phyloP scores from a whole-genome alignment of 2,888 invertebrate genomes.

The Cheilosia impressa region DNA sequence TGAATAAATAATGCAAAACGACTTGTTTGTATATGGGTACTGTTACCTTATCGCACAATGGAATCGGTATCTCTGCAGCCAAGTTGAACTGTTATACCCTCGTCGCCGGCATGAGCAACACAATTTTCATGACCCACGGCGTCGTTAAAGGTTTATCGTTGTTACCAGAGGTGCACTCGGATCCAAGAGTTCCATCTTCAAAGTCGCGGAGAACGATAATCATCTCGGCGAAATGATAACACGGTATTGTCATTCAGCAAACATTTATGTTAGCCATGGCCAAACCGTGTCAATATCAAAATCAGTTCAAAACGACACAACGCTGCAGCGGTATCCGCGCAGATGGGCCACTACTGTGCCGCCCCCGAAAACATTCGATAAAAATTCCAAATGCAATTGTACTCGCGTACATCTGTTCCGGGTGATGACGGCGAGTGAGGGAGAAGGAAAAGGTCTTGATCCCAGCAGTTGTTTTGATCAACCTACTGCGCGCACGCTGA shows the following conservation, averaged over 20 bases:
- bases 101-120: slow-evolving; percentile 33
- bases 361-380: slow-evolving; percentile 35
- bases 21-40: slow-evolving; percentile 19
- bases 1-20: slow-evolving; percentile 54
- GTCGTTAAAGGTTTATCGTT: slow-evolving; percentile 24
- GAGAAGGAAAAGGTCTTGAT: slow-evolving; percentile 60
- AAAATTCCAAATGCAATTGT: slow-evolving; percentile 47
- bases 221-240: slow-evolving; percentile 58
- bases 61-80: slow-evolving; percentile 31
- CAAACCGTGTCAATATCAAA: slow-evolving; percentile 50
- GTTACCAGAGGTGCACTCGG: slow-evolving; percentile 5
- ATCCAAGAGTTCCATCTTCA: slow-evolving; percentile 52
- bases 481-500: slow-evolving; percentile 39
- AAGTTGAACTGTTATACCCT: neutral
- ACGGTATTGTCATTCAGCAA: slow-evolving; percentile 56
- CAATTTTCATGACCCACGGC: slow-evolving; percentile 66
- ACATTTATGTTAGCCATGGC: neutral
- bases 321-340: too few species aligned
- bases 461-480: slow-evolving; percentile 40
- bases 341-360: slow-evolving; percentile 33
- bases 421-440: slow-evolving; percentile 7
- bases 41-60: slow-evolving; percentile 34
- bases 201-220: slow-evolving; percentile 34
- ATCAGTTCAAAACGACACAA: slow-evolving; percentile 55
- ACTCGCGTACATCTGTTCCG: slow-evolving; percentile 4